Evolutionary conservation across 2,888 invertebrate genomes (phyloP).

Genomic region (Hedychridium roseum): DNA sequence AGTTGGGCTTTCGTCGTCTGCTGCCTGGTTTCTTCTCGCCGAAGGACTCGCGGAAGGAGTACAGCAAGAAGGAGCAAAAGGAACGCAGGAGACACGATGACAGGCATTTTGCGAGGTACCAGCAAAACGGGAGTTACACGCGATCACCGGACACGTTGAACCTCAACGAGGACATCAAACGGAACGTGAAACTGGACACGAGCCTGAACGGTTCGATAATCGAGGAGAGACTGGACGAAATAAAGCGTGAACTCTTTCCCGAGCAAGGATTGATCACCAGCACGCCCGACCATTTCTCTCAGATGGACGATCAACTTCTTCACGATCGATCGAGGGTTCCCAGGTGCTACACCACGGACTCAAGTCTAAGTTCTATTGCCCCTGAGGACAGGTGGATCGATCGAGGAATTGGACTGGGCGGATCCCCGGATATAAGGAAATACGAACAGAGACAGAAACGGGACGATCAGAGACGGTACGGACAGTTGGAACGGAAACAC

Average conservation of each 20-base stretch:
- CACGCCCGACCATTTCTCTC: slow-evolving; percentile 53
- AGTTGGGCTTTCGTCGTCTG: slow-evolving; percentile 50
- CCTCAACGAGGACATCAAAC: slow-evolving; percentile 56
- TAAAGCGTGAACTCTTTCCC: slow-evolving; percentile 54
- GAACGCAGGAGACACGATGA: slow-evolving; percentile 52
- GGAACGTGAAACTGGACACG: slow-evolving; percentile 55
- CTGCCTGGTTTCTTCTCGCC: slow-evolving; percentile 56
- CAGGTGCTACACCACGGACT: slow-evolving; percentile 42
- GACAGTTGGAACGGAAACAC: slow-evolving; percentile 52
- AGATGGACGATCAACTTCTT: slow-evolving; percentile 32
- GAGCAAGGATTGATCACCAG: slow-evolving; percentile 51
- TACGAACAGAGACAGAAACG: slow-evolving; percentile 42
- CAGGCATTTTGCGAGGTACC: slow-evolving; percentile 51
- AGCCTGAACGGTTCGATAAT: slow-evolving; percentile 54
- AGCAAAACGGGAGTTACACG: slow-evolving; percentile 57
- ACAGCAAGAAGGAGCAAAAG: slow-evolving; percentile 46
- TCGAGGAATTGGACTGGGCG: slow-evolving; percentile 27
- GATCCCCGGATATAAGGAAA: slow-evolving; percentile 41
- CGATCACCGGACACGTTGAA: slow-evolving; percentile 58
- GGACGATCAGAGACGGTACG: slow-evolving; percentile 16
- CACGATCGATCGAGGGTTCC: slow-evolving; percentile 30
- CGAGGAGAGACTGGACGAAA: slow-evolving; percentile 55
- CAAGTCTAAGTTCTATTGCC: slow-evolving; percentile 48
- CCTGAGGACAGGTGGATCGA: slow-evolving; percentile 53
- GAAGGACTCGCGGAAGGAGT: slow-evolving; percentile 55